A percentile compares a stretch with the other conserved stretches of the same genome.
Conservation (phyloP, 37 sponge, comb jelly and placozoan genomes). For the Tethya wilhelma region DNA sequence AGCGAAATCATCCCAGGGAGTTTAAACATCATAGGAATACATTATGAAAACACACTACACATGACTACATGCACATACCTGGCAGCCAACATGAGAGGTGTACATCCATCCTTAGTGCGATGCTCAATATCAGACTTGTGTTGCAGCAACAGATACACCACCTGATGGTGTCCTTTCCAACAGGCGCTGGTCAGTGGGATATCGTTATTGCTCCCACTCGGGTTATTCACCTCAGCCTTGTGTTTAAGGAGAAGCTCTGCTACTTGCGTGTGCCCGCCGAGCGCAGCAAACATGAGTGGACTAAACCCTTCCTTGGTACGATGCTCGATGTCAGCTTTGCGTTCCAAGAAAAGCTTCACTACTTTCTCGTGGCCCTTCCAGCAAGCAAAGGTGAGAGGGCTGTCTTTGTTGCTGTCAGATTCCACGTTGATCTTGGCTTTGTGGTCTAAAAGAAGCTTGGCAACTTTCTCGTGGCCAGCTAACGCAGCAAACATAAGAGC, state of each 20-base stretch:
- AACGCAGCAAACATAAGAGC: conserved; percentile 98
- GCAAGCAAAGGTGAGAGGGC: conserved; percentile 98
- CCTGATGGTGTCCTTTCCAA: conserved; percentile 95
- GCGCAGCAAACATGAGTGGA: conserved; percentile 98
- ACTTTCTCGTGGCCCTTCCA: conserved; percentile 99
- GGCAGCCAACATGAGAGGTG: conserved; percentile 98
- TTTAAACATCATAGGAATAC: too few species aligned
- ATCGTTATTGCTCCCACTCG: conserved; percentile 96
- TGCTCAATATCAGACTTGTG: conserved; percentile 88
- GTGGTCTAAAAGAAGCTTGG: conserved; percentile 86
- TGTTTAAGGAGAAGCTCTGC: conserved; percentile 87
- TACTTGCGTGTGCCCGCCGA: conserved; percentile 95
- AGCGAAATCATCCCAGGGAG: too few species aligned
- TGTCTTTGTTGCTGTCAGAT: conserved; percentile 97
- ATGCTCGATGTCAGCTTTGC: conserved; percentile 94
- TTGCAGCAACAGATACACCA: conserved; percentile 81
- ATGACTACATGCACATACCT: conserved; percentile 49
- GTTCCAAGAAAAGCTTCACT: conserved; percentile 86
- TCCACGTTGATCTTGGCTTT: conserved; percentile 91
- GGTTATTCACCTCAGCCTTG: conserved; percentile 85
- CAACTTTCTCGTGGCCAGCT: conserved; percentile 92
- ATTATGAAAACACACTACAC: too few species aligned
- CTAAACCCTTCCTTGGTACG: conserved; percentile 98
- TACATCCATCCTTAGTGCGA: conserved; percentile 98
- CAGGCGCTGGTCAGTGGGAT: conserved; percentile 96